Conservation (phyloP, 2,888 invertebrate genomes). For the Drosophila aldrichi region DNA sequence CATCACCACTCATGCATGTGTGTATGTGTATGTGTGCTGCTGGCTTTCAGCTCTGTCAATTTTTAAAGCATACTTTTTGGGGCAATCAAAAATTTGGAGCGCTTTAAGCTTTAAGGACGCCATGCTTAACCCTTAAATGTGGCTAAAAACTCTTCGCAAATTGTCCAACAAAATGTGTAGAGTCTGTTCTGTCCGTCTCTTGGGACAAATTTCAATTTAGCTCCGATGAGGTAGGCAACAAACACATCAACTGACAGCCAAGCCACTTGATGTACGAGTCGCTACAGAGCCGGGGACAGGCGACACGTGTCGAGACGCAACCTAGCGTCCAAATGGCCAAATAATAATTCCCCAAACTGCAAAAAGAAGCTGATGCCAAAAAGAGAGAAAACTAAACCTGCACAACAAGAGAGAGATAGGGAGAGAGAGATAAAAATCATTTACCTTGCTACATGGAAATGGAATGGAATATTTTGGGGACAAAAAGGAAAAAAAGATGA, state of each 20-base stretch:
- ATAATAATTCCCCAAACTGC: slow-evolving; percentile 63
- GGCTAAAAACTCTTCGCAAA: slow-evolving; percentile 33
- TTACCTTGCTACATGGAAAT: slow-evolving; percentile 30
- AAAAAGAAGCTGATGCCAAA: background rate
- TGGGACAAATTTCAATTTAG: slow-evolving; percentile 73
- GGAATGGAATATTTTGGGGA: slow-evolving; percentile 1
- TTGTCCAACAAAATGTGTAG: slow-evolving; percentile 10
- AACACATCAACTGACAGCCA: slow-evolving; percentile 58
- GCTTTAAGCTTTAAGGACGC: background rate
- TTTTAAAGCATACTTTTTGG: slow-evolving; percentile 37
- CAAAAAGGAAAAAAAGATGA: background rate
- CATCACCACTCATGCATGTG: background rate
- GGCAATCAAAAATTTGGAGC: slow-evolving; percentile 5
- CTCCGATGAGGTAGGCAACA: slow-evolving; percentile 45
- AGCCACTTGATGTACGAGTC: slow-evolving; percentile 51
- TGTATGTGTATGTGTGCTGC: background rate
- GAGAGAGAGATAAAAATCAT: slow-evolving; percentile 37
- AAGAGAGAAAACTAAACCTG: slow-evolving; percentile 25
- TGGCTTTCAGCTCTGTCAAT: slow-evolving; percentile 6
- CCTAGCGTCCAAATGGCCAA: slow-evolving; percentile 56
- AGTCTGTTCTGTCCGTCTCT: slow-evolving; percentile 23
- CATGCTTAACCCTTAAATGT: slow-evolving; percentile 5
- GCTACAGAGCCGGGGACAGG: slow-evolving; percentile 20
- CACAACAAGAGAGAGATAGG: background rate
- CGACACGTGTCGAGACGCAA: slow-evolving; percentile 59